Percentiles rank a stretch among this genome's conserved stretches.
These are phyloP conservation scores for Tethya wilhelma DNA, from an alignment of 37 sponge, comb jelly and placozoan genomes.

Conservation along the genomic window DNA sequence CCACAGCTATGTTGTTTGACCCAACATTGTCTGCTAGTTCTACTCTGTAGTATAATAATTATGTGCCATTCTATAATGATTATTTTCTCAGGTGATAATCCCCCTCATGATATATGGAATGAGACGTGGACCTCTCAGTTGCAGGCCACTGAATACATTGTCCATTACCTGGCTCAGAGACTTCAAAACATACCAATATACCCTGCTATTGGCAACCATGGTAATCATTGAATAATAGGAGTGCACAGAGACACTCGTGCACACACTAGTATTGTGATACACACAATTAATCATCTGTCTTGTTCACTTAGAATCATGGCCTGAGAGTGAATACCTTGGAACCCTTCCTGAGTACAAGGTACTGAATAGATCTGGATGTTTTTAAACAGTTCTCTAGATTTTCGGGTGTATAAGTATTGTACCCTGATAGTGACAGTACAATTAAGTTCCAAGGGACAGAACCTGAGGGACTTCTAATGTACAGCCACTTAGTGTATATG, in stretches of 20 bases:
- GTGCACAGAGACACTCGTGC: neutral
- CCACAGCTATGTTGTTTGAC: no score
- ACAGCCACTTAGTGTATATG: no score
- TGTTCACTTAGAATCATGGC: conserved; percentile 51
- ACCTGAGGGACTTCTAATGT: neutral
- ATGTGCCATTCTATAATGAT: conserved; percentile 8
- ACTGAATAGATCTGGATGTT: neutral
- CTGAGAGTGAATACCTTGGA: conserved; percentile 71
- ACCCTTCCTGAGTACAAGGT: conserved; percentile 39
- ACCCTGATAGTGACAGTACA: neutral
- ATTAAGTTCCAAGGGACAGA: no score
- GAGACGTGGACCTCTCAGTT: conserved; percentile 61
- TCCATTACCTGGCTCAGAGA: conserved; percentile 49
- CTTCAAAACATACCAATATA: conserved; percentile 66
- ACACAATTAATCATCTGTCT: neutral
- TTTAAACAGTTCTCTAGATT: neutral
- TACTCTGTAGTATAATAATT: neutral
- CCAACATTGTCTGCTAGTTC: no score
- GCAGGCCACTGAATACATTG: conserved; percentile 44
- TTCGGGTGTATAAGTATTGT: neutral
- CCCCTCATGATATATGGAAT: conserved; percentile 86
- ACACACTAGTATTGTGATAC: neutral
- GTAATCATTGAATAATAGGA: conserved; percentile 8
- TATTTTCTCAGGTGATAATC: conserved; percentile 70
- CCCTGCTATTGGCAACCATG: conserved; percentile 87